Conservation (phyloP, 2,113 vertebrate species). For the Cryptoleucopteryx plumbea region DNA sequence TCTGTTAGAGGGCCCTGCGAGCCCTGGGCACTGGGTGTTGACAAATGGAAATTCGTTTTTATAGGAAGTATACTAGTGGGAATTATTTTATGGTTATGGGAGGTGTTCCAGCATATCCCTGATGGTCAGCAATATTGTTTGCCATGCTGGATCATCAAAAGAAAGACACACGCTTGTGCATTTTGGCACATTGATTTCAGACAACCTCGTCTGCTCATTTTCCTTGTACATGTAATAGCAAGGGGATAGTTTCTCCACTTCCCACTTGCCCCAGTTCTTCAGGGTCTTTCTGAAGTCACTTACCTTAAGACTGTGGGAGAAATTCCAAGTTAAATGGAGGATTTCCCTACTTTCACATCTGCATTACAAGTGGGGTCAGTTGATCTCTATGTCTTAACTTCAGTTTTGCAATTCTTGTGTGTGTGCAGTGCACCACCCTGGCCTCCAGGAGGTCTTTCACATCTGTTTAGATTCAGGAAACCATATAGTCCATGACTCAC, state of each 20-base stretch:
- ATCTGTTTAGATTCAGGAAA: background rate
- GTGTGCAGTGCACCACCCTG: background rate
- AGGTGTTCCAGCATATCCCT: background rate
- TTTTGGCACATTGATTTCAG: background rate
- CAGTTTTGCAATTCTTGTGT: background rate
- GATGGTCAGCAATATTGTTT: background rate
- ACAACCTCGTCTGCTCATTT: background rate
- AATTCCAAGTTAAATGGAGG: background rate
- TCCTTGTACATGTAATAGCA: background rate
- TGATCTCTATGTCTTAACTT: background rate
- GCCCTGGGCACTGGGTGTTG: background rate
- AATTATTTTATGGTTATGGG: background rate
- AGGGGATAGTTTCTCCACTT: background rate
- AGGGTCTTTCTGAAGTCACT: background rate
- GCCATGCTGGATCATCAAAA: background rate
- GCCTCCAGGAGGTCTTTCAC: background rate
- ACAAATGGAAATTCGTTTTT: slow-evolving; percentile 36
- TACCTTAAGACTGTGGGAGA: background rate
- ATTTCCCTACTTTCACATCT: background rate
- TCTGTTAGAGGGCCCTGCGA: background rate
- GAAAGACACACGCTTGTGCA: background rate
- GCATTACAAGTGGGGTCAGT: background rate
- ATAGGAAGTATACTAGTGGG: background rate
- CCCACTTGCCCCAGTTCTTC: background rate
- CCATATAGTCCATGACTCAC: background rate